Base-by-base conservation (phyloP, 2,888 invertebrate species). In the Clunio marinus region DNA sequence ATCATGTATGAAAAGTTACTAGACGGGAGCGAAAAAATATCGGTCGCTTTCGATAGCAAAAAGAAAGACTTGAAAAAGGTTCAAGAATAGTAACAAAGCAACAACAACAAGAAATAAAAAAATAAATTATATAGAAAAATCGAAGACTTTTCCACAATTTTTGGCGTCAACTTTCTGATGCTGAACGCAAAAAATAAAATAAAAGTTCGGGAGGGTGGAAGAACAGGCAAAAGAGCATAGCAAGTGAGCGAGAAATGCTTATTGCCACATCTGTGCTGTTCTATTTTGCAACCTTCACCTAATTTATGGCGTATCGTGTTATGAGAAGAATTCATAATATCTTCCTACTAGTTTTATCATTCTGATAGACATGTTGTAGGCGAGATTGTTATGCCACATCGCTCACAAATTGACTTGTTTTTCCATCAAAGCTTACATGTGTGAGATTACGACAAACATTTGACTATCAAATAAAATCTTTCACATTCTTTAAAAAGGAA, bases 141-240 rank as follows among this genome's bases (percentile, higher is more conserved):
- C n/a, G n/a, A n/a, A n/a, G 15, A 41, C 41, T 41, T 41, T 41
- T 41, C 41, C 41, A n/a, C 41, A 15, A 41, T 41, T 3, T 41
- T 41, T 41, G 41, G 41, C 41, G 41, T 41, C 41, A 10, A n/a
- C n/a, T n/a, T n/a, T 41, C 41, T 41, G 41, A 41, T n/a, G 41
- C 10, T 15, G 10, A 41, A 41, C 41, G n/a, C n/a, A n/a, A n/a
- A n/a, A n/a, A n/a, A n/a, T n/a, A n/a, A n/a, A n/a, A n/a, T n/a
- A n/a, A n/a, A n/a, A n/a, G n/a, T n/a, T n/a, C n/a, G n/a, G n/a
- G n/a, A n/a, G n/a, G n/a, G n/a, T n/a, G n/a, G n/a, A n/a, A n/a
- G n/a, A n/a, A n/a, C n/a, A n/a, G n/a, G n/a, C n/a, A n/a, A n/a
- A n/a, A n/a, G n/a, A n/a, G n/a, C n/a, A n/a, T n/a, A n/a, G n/a